These are phyloP conservation scores for Agrochola lychnidis DNA, from an alignment of 2,888 invertebrate species.

Conservation along the genomic window DNA sequence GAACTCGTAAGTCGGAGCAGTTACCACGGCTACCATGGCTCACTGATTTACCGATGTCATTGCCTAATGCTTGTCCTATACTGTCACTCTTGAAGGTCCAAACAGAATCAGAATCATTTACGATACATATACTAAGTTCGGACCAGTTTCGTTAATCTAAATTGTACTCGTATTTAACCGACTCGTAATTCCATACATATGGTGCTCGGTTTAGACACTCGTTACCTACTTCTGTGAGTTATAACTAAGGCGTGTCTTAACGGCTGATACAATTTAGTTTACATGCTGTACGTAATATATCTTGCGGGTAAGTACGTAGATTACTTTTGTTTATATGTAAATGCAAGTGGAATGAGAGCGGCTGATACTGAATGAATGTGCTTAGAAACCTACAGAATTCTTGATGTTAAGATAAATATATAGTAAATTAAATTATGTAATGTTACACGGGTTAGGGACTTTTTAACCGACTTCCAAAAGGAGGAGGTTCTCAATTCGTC, in stretches of 20 bases:
- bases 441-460: not conserved
- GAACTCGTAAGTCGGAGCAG: too few species aligned
- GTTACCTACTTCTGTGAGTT: conserved; percentile 61
- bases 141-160: conserved; percentile 57
- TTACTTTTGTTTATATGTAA: conserved; percentile 45
- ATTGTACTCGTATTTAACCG: conserved; percentile 27
- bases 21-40: too few species aligned
- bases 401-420: conserved; percentile 5
- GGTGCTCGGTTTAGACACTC: conserved; percentile 44
- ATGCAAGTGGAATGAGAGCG: conserved; percentile 13
- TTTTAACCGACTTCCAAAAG: too few species aligned
- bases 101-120: conserved; percentile 14
- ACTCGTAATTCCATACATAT: conserved; percentile 55
- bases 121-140: conserved; percentile 1
- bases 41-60: not conserved
- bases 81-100: not conserved
- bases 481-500: too few species aligned
- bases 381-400: not conserved
- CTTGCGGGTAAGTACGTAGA: conserved; percentile 25
- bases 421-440: not conserved
- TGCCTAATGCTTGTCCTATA: not conserved
- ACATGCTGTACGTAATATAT: conserved; percentile 51
- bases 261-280: conserved; percentile 59
- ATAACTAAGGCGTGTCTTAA: conserved; percentile 61
- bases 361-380: conserved; percentile 3